Conservation (phyloP, 2,888 invertebrate species). For the Stomorhina lunata region DNA sequence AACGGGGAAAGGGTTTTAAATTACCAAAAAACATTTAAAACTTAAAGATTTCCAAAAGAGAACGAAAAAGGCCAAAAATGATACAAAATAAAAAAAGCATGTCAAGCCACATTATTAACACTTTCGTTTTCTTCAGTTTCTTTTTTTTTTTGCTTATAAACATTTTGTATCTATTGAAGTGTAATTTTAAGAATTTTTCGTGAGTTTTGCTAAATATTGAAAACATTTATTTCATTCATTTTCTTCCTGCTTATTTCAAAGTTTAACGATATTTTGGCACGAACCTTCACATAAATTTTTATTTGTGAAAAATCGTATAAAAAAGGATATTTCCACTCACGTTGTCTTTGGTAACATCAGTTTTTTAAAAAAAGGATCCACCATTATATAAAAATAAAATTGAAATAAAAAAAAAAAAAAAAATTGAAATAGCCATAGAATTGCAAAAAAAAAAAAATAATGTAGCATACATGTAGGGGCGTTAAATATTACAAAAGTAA, state of each 20-base stretch:
- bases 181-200: neutral
- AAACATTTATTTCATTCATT: too few relatives aligned
- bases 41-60: neutral
- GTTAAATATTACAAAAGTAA: neutral
- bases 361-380: neutral
- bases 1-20: neutral
- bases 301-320: too few relatives aligned
- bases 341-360: too few relatives aligned
- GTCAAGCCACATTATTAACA: constrained; percentile 45
- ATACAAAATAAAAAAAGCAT: constrained; percentile 12
- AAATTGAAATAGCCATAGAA: neutral
- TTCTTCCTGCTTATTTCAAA: too few relatives aligned
- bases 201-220: neutral
- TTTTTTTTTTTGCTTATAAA: constrained; percentile 20
- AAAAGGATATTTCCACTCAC: too few relatives aligned
- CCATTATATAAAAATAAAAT: constrained; percentile 2
- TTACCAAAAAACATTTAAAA: neutral
- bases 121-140: constrained; percentile 11
- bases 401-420: constrained; percentile 20
- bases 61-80: neutral
- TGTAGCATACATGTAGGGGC: neutral
- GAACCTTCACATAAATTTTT: too few relatives aligned
- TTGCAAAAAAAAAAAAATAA: neutral
- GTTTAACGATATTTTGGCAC: neutral
- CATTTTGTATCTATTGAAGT: constrained; percentile 16